Evolutionary conservation across 2,113 vertebrate species (phyloP), one percentile per base, ranked within the genome.

Genomic region (Sciurus niger): DNA sequence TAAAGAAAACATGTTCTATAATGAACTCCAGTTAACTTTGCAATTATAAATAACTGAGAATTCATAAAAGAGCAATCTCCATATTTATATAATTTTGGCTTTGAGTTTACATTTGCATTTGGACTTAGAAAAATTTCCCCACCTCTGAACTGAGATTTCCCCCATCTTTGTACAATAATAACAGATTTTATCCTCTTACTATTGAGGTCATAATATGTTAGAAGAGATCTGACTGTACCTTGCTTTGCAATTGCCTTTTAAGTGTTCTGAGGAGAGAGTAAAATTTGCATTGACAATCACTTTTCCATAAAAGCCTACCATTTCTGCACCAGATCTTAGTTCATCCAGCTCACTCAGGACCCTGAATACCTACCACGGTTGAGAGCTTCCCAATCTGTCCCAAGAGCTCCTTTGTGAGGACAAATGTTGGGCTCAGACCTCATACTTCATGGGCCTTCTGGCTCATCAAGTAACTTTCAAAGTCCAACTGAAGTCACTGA

Each of bases 1-100:
- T 74, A 97, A 98, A 90, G n/a, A 87, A 97, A 98, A 95, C 8
- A 87, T 87, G 91, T 25, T 95, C 58, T 25, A 8, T 90, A 94
- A 90, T 87, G 73, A 92, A 88, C 58, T 88, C 37, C 43, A 96
- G 86, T 92, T 90, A 83, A 74, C 18, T 83, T 40, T 48, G 53
- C 20, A 18, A 84, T 95, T 85, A 88, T n/a, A 82, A 95, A 83
- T n/a, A 53, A 92, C 60, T 84, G 79, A 77, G 4, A n/a, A 78
- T 95, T 87, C 72, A 93, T 70, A 94, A 97, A 96, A 94, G 84
- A 95, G 46, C 37, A 93, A 55, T 84, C n/a, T 89, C 60, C 37
- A 73, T 89, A 89, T 85, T 96, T 88, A 78, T 76, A 67, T 84
- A 76, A 84, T 72, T 84, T 91, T 70, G 63, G 5, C 89, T 90